Evolutionary conservation across 1,140 invertebrate species (phyloP).

Genomic region (Lordiphosa clarofinis): DNA sequence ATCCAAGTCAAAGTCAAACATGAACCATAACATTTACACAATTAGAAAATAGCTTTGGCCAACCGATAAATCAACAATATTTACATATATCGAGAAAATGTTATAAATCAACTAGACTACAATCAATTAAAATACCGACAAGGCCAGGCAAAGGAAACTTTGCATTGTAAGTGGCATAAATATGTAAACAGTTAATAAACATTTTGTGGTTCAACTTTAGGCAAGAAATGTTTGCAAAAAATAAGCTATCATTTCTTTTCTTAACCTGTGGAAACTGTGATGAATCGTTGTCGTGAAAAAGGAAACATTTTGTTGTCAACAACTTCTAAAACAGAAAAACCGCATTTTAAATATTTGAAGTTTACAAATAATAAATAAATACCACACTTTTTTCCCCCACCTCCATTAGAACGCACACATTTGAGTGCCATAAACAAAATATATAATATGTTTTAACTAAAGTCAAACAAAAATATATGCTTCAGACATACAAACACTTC

Average conservation of each 20-base stretch:
- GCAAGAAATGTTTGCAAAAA: constrained; percentile 5
- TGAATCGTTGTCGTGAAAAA: too few relatives aligned
- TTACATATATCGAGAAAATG: constrained; percentile 15
- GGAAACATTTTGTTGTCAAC: too few relatives aligned
- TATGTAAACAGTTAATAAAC: neutral
- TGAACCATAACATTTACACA: constrained; percentile 34
- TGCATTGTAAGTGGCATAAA: constrained; percentile 9
- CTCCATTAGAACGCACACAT: constrained; percentile 48
- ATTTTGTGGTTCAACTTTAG: neutral
- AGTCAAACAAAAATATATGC: constrained; percentile 16
- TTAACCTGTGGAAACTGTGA: too few relatives aligned
- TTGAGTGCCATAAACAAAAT: constrained; percentile 57
- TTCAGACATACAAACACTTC: constrained; percentile 35
- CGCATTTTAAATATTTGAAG: too few relatives aligned
- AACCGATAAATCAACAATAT: constrained; percentile 37
- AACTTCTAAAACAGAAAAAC: too few relatives aligned
- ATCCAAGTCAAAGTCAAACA: constrained; percentile 28
- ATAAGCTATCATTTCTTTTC: too few relatives aligned
- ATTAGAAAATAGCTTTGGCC: constrained; percentile 32
- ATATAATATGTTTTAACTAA: constrained; percentile 36
- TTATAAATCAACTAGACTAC: constrained; percentile 23
- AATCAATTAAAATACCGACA: constrained; percentile 28
- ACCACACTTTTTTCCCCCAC: neutral
- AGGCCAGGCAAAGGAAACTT: constrained; percentile 7
- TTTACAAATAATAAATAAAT: too few relatives aligned